Evolutionary conservation across 1,140 invertebrate genomes (phyloP).

Genomic region (Polypedilum pembai): DNA sequence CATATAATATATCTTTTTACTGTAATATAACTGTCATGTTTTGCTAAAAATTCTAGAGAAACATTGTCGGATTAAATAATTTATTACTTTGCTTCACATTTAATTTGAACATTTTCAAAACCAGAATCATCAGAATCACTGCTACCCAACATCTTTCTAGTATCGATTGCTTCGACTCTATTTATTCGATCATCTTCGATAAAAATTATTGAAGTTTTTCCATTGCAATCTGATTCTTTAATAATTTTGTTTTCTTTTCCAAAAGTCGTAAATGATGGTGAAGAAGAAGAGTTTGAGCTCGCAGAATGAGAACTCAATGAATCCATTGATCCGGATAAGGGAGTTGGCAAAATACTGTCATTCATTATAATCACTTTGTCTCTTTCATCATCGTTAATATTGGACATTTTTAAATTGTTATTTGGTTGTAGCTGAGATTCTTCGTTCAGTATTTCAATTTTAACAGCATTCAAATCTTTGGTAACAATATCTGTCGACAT

Average conservation of each 20-base stretch:
- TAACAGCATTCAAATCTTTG: background rate
- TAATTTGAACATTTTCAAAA: background rate
- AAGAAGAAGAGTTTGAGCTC: background rate
- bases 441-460: background rate
- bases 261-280: slow-evolving; percentile 29
- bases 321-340: slow-evolving; percentile 31
- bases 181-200: background rate
- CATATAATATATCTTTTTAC: too few species aligned
- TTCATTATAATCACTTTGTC: background rate
- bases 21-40: too few species aligned
- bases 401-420: background rate
- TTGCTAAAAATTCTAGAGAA: too few species aligned
- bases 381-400: background rate
- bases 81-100: background rate
- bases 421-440: background rate
- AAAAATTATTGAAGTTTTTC: background rate
- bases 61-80: too few species aligned
- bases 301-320: slow-evolving; percentile 27
- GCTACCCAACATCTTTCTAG: background rate
- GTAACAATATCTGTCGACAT: background rate
- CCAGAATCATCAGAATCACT: slow-evolving; percentile 7
- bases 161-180: background rate
- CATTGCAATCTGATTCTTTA: background rate
- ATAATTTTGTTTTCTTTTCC: slow-evolving; percentile 25
- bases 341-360: background rate